Percentiles rank a stretch among this genome's conserved stretches.
Conservation (phyloP, 2,888 invertebrate genomes). For the Lymantria dispar region DNA sequence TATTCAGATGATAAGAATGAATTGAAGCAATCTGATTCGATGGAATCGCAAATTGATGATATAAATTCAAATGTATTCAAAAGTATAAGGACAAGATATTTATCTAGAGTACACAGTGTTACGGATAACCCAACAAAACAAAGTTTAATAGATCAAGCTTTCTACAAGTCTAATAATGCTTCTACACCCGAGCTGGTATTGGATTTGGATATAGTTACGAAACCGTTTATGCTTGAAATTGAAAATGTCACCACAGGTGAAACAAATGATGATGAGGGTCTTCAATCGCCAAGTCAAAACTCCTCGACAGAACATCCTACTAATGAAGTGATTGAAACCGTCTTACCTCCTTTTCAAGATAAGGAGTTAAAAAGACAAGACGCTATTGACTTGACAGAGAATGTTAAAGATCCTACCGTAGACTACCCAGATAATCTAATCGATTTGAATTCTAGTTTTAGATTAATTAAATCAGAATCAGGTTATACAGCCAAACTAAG, state of each 20-base stretch:
- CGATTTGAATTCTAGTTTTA: constrained; percentile 36
- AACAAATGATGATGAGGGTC: constrained; percentile 55
- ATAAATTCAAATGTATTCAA: constrained; percentile 62
- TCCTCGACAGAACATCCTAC: constrained; percentile 28
- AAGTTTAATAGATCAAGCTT: constrained; percentile 65
- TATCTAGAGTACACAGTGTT: constrained; percentile 69
- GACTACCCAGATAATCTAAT: constrained; percentile 25
- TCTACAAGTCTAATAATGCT: constrained; percentile 49
- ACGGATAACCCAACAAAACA: constrained; percentile 55
- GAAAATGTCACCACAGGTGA: constrained; percentile 64
- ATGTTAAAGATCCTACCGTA: constrained; percentile 34
- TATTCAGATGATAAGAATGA: constrained; percentile 55
- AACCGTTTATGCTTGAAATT: constrained; percentile 49
- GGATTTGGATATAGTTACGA: constrained; percentile 18
- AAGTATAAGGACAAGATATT: constrained; percentile 67
- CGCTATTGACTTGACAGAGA: constrained; percentile 50
- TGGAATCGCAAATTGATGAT: constrained; percentile 57
- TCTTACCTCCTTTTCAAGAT: constrained; percentile 42
- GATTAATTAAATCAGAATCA: constrained; percentile 50
- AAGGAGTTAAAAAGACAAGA: constrained; percentile 62
- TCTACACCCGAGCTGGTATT: constrained; percentile 32
- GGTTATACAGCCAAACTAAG: constrained; percentile 31
- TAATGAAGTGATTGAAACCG: constrained; percentile 37
- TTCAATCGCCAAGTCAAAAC: constrained; percentile 14
- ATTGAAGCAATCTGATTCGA: constrained; percentile 49